Evolutionary conservation across 2,113 vertebrate species (phyloP).

Genomic region (Serilophus lunatus): DNA sequence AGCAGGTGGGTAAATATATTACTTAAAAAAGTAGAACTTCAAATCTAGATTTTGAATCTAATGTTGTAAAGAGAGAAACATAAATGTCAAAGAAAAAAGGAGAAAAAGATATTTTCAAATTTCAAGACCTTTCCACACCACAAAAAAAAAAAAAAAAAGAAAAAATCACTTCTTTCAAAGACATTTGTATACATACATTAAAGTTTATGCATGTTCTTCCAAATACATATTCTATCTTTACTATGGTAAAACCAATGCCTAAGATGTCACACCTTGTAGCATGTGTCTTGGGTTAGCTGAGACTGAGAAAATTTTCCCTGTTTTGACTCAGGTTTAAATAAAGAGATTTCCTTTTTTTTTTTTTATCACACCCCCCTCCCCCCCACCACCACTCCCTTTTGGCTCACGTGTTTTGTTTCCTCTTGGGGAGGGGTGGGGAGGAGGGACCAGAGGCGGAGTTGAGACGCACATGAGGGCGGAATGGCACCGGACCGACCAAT

Average conservation of each 20-base stretch:
- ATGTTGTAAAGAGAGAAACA: neutral
- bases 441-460: too few species aligned
- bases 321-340: too few species aligned
- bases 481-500: too few species aligned
- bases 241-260: neutral
- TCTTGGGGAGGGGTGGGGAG: too few species aligned
- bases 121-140: neutral
- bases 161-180: neutral
- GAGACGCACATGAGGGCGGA: too few species aligned
- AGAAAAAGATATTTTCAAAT: neutral
- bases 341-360: too few species aligned
- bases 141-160: too few species aligned
- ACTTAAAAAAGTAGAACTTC: neutral
- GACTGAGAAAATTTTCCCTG: too few species aligned
- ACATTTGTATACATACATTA: neutral
- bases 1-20: neutral
- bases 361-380: too few species aligned
- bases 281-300: too few species aligned
- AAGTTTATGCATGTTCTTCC: neutral
- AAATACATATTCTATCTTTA: neutral
- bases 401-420: too few species aligned
- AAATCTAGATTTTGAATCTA: neutral
- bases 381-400: too few species aligned
- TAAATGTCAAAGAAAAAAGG: neutral
- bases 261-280: neutral